Evolutionary conservation across 2,888 invertebrate genomes (phyloP).

Genomic region (Sminthurinus aureus): DNA sequence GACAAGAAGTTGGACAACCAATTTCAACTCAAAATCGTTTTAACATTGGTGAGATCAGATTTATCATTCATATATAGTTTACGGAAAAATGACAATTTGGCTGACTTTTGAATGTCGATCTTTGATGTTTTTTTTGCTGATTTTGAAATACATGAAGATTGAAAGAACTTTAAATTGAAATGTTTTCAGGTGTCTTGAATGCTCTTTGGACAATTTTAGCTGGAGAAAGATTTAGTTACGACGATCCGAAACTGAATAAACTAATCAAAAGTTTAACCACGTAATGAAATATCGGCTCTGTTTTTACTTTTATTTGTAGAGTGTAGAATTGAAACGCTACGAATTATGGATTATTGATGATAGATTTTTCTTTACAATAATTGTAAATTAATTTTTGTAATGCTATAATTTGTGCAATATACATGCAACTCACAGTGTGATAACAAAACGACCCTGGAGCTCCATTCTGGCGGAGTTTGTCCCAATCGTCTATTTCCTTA

Average conservation of each 20-base stretch:
- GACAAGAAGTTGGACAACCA: constrained; percentile 46
- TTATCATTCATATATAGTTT: too few species aligned
- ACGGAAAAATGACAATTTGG: too few species aligned
- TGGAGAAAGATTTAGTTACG: constrained; percentile 50
- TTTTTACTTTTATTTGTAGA: too few species aligned
- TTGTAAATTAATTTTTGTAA: too few species aligned
- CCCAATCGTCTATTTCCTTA: constrained; percentile 42
- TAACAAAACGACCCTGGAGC: constrained; percentile 27
- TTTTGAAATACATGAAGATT: too few species aligned
- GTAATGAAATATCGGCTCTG: constrained; percentile 40
- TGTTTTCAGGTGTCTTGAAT: constrained; percentile 47
- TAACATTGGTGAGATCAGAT: constrained; percentile 47
- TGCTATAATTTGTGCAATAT: too few species aligned
- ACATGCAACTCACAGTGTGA: constrained; percentile 21
- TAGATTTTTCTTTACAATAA: too few species aligned
- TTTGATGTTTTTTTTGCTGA: too few species aligned
- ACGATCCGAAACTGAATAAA: constrained; percentile 49
- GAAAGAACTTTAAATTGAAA: too few species aligned
- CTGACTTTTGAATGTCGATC: too few species aligned
- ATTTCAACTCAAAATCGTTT: constrained; percentile 54
- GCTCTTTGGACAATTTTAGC: constrained; percentile 53
- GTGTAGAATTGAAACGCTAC: too few species aligned
- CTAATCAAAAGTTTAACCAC: constrained; percentile 51
- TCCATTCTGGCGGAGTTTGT: constrained; percentile 42
- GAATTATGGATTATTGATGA: too few species aligned